Evolutionary conservation across 1,140 invertebrate genomes (phyloP).

Genomic region (Heliconius nattereri): DNA sequence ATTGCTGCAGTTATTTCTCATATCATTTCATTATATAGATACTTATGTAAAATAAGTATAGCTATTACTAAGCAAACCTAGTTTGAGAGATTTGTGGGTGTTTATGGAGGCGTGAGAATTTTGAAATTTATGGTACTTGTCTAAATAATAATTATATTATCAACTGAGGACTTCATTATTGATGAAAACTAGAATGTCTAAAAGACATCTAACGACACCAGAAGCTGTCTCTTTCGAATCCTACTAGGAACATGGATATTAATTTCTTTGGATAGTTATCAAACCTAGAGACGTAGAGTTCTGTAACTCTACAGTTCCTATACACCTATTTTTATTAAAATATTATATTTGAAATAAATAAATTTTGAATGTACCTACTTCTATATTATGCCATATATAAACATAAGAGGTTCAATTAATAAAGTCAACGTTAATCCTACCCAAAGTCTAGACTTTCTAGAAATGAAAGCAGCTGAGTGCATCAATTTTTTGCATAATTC

Average conservation of each 20-base stretch:
- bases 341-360: too few species aligned
- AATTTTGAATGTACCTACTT: too few species aligned
- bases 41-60: background rate
- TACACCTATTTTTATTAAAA: too few species aligned
- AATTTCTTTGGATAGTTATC: too few species aligned
- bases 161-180: background rate
- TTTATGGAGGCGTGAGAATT: background rate
- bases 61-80: background rate
- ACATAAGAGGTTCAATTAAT: background rate
- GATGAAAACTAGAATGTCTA: background rate
- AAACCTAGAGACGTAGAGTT: too few species aligned
- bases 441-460: background rate
- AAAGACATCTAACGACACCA: too few species aligned
- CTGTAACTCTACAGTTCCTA: too few species aligned
- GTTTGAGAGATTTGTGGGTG: background rate
- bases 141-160: background rate
- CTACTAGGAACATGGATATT: too few species aligned
- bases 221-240: too few species aligned
- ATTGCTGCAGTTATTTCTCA: background rate
- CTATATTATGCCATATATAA: too few species aligned
- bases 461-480: background rate
- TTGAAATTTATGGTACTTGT: background rate
- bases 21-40: background rate
- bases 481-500: constrained; percentile 41
- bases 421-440: background rate